Evolutionary conservation across 2,797 vertebrate species (phyloP), one percentile per base, ranked within the genome.

Genomic region (Psittacula derbiana): DNA sequence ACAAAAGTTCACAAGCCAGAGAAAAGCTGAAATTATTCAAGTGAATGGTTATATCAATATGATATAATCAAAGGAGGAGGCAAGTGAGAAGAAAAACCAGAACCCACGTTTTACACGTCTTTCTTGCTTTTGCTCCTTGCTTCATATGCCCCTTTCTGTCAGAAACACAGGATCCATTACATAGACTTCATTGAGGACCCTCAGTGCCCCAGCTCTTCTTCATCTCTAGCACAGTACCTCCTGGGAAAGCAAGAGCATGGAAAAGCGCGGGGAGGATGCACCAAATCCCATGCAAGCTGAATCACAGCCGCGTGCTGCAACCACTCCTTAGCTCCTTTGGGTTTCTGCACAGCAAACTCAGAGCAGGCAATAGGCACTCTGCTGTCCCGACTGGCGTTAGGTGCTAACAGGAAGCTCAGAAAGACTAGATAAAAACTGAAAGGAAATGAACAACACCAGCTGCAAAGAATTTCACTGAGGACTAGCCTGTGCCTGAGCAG

Each of bases 371-470:
- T 66, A 33, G 33, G 43, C 47, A 31, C 90, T 27, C 24, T 10
- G 78, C 86, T 31, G 38, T 84, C 70, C 73, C 0, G 4, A 64
- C 23, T 31, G 49, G 67, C 4, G 1, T 9, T 76, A 92, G 93
- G 80, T 92, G 78, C 88, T 82, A 84, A 84, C 88, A 97, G 95
- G 96, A 95, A 96, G 78, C 80, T 38, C 78, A 95, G 74, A 88
- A 61, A 85, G 94, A 95, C 94, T 82, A 97, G 96, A 96, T 95
- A 97, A 95, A 96, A 97, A 95, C 86, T 31, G 80, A 94, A 93
- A 94, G 96, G 95, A 96, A 97, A 60, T 24, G 62, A 95, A 66
- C 23, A 62, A 64, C 30, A 7, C 76, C 93, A 95, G 95, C 90
- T 95, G 94, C 62, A 69, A 13, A 74, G 41, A 74, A 53, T 80